Evolutionary conservation across 2,113 vertebrate genomes (phyloP).

Genomic region (Gadus chalcogrammus): DNA sequence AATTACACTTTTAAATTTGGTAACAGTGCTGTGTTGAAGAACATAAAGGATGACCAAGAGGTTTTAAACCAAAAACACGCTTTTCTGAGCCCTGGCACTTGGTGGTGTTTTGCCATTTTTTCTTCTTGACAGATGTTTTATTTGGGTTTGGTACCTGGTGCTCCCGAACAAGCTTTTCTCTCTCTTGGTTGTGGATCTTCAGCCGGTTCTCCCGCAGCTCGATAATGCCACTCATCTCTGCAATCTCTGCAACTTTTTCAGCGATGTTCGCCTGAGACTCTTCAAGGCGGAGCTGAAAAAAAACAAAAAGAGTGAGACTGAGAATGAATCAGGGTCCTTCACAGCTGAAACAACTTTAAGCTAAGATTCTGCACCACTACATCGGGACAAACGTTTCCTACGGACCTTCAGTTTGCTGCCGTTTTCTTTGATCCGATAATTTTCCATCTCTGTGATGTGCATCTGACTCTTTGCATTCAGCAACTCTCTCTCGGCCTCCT

Average conservation of each 20-base stretch:
- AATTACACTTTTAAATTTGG: too few species aligned
- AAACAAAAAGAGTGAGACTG: background rate
- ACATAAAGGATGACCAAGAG: too few species aligned
- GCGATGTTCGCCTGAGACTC: constrained; percentile 26
- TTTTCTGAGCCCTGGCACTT: too few species aligned
- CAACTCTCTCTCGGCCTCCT: constrained; percentile 30
- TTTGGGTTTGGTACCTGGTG: constrained; percentile 48
- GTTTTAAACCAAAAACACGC: too few species aligned
- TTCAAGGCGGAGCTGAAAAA: constrained; percentile 45
- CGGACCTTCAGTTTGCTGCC: constrained; percentile 52
- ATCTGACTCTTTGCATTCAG: constrained; percentile 20
- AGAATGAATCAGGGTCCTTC: background rate
- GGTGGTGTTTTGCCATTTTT: too few species aligned
- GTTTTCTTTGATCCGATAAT: background rate
- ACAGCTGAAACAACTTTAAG: too few species aligned
- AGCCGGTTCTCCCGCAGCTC: constrained; percentile 31
- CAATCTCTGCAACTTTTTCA: constrained; percentile 31
- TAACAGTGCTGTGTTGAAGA: too few species aligned
- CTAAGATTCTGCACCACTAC: too few species aligned
- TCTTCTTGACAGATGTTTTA: too few species aligned
- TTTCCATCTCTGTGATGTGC: background rate
- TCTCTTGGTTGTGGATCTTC: constrained; percentile 24
- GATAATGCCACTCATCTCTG: background rate
- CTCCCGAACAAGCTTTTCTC: constrained; percentile 45
- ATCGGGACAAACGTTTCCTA: background rate